Base-by-base conservation (phyloP, 1,140 invertebrate genomes). In the Macrotrachela quadricornifera region DNA sequence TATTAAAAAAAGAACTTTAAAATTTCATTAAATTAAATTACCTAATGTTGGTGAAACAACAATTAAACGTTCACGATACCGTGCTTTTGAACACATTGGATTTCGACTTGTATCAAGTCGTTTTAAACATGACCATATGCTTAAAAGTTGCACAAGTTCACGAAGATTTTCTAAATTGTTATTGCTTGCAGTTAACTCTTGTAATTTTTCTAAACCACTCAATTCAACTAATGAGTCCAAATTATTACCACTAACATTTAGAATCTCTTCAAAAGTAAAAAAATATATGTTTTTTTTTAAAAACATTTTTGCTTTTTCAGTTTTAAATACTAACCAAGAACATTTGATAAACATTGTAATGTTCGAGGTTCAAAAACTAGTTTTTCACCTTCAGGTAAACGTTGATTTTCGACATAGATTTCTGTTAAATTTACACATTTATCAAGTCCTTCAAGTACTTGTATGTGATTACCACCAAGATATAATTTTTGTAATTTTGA, bases 291-390 rank as follows among this genome's bases (percentile, higher is more conserved):
- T n/a, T n/a, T n/a, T n/a, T n/a, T n/a, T n/a, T n/a, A n/a, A n/a
- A n/a, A n/a, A n/a, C n/a, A n/a, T n/a, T n/a, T n/a, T n/a, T n/a
- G n/a, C n/a, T n/a, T n/a, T n/a, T n/a, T n/a, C n/a, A n/a, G n/a
- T n/a, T n/a, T n/a, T n/a, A 36, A 14, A 16, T 38, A 58, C 16
- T 39, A 17, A 8, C 8, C n/a, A n/a, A 14, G 15, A 61, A 62
- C 60, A 60, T 68, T 66, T 50, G 63, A 52, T 30, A 71, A 51
- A 49, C 54, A 54, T 41, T 54, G 51, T 18, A 69, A 48, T 40
- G 65, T 63, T 37, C 66, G 56, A 10, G 69, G 67, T 55, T 71
- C 69, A 63, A 71, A 67, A 30, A 71, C 54, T 10, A 71, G 58
- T 55, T 69, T 66, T 55, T 70, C 67, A 14, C 68, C 67, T 3